Conservation (phyloP, 1,140 invertebrate genomes). For the Pseudoatta argentina region DNA sequence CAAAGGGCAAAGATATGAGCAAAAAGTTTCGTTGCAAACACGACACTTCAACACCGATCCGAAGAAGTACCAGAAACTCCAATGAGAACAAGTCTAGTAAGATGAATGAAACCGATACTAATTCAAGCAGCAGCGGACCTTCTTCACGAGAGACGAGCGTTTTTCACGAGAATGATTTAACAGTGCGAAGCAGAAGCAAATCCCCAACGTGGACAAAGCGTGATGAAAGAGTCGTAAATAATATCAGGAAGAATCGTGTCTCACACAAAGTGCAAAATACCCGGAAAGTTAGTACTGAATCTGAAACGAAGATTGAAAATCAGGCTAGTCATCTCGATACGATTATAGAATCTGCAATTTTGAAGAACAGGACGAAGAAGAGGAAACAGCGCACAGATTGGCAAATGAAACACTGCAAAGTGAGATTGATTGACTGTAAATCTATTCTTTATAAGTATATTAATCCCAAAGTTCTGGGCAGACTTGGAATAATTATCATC, state of each 20-base stretch:
- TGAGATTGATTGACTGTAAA: slow-evolving; percentile 79
- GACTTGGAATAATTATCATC: slow-evolving; percentile 73
- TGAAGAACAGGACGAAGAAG: slow-evolving; percentile 36
- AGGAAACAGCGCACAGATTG: slow-evolving; percentile 44
- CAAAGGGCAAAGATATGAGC: background rate
- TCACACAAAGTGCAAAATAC: slow-evolving; percentile 18
- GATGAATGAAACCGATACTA: slow-evolving; percentile 23
- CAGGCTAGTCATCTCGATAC: background rate
- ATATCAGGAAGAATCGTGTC: slow-evolving; percentile 17
- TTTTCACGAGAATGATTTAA: background rate
- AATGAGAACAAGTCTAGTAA: slow-evolving; percentile 58
- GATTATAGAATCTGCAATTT: background rate
- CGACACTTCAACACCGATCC: slow-evolving; percentile 1
- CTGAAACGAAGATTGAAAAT: background rate
- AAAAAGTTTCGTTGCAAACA: slow-evolving; percentile 53
- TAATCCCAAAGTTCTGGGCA: slow-evolving; percentile 63
- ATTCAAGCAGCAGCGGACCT: background rate
- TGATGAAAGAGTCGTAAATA: slow-evolving; percentile 42
- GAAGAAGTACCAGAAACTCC: slow-evolving; percentile 64
- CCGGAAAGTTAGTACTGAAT: background rate
- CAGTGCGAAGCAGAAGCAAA: background rate
- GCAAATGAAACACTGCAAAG: slow-evolving; percentile 79
- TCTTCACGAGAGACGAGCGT: slow-evolving; percentile 1
- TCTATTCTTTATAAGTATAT: slow-evolving; percentile 73
- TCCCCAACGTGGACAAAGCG: background rate